Conservation (phyloP, 2,113 vertebrate species). For the Pteruthius melanotis region DNA sequence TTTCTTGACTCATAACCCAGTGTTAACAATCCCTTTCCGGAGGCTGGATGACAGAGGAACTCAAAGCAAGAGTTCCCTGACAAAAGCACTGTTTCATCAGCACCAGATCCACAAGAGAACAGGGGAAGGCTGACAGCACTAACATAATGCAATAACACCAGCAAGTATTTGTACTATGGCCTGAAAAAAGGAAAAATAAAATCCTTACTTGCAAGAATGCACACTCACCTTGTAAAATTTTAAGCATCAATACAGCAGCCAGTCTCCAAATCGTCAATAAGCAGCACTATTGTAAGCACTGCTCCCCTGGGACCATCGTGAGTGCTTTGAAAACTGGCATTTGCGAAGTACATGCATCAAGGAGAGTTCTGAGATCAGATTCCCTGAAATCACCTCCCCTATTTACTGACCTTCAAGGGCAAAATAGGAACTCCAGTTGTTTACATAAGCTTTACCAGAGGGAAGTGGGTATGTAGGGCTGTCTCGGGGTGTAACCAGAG, state of each 20-base stretch:
- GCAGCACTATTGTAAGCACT: background rate
- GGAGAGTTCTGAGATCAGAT: background rate
- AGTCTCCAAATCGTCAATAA: background rate
- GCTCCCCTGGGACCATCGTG: background rate
- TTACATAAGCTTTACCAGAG: background rate
- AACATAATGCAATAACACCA: background rate
- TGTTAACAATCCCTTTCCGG: background rate
- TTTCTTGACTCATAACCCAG: background rate
- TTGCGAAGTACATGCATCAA: background rate
- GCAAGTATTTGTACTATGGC: background rate
- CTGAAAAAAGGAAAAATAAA: background rate
- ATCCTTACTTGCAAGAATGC: background rate
- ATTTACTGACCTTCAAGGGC: slow-evolving; percentile 14
- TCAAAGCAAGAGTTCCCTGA: background rate
- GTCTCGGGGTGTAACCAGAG: background rate
- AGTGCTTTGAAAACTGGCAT: slow-evolving; percentile 3
- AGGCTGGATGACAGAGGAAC: background rate
- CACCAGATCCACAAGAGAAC: background rate
- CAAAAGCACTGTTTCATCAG: background rate
- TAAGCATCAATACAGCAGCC: background rate
- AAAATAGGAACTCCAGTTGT: slow-evolving; percentile 18
- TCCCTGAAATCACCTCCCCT: slow-evolving; percentile 28
- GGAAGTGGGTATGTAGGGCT: background rate
- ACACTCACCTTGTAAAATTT: background rate
- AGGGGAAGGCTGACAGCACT: background rate